These are phyloP conservation scores for Spisula subtruncata DNA, from an alignment of 2,888 invertebrate species.

Conservation along the genomic window DNA sequence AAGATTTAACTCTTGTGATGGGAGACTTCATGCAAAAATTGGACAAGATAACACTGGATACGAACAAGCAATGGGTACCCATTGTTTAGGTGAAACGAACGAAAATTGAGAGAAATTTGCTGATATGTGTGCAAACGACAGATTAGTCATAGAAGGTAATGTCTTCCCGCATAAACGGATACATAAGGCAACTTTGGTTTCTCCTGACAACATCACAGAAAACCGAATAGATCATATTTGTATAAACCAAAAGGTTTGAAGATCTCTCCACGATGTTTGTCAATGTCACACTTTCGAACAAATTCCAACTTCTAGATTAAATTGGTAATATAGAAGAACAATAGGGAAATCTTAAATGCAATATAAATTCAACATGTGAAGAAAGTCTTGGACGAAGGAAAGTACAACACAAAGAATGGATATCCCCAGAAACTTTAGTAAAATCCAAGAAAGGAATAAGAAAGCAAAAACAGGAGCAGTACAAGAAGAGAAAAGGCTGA, in stretches of 20 bases:
- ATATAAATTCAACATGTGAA: too few relatives aligned
- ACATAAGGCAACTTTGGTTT: constrained; percentile 66
- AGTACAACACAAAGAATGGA: too few relatives aligned
- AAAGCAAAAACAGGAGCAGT: background rate
- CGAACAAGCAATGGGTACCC: constrained; percentile 68
- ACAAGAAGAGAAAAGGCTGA: background rate
- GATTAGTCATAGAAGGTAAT: constrained; percentile 60
- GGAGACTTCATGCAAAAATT: constrained; percentile 75
- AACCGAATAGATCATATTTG: constrained; percentile 66
- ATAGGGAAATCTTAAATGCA: background rate
- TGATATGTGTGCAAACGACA: constrained; percentile 65
- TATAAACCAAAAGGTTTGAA: background rate
- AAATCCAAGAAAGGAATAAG: background rate
- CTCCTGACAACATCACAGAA: constrained; percentile 57
- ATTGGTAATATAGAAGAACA: background rate
- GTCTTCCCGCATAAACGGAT: constrained; percentile 56
- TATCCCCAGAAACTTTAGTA: background rate
- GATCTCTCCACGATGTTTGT: constrained; percentile 39
- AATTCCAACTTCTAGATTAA: background rate
- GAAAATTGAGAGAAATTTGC: constrained; percentile 60
- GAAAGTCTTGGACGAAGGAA: too few relatives aligned
- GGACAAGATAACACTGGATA: constrained; percentile 45
- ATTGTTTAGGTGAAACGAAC: constrained; percentile 48
- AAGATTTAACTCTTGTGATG: constrained; percentile 48
- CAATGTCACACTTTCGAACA: background rate